Evolutionary conservation across 2,888 invertebrate genomes (phyloP).

Genomic region (Seira ritae): DNA sequence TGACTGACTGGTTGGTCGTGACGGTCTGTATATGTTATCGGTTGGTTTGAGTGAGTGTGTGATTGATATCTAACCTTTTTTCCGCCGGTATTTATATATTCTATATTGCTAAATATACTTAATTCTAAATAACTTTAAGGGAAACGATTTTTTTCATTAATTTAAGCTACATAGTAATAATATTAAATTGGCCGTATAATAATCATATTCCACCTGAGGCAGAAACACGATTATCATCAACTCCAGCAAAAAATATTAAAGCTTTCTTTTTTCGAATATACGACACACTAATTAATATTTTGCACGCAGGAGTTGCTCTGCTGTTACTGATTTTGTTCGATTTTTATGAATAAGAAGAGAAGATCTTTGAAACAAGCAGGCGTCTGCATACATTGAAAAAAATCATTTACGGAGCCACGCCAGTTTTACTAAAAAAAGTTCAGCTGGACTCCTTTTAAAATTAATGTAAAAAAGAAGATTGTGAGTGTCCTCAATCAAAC

Average conservation of each 20-base stretch:
- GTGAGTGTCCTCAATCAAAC: conserved; percentile 2
- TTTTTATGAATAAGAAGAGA: conserved; percentile 22
- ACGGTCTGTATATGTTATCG: conserved; percentile 62
- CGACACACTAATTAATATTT: conserved; percentile 29
- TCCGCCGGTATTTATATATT: conserved; percentile 56
- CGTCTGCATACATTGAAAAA: background rate
- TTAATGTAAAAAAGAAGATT: background rate
- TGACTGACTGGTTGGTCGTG: conserved; percentile 50
- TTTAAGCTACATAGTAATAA: conserved; percentile 27
- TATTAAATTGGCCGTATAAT: background rate
- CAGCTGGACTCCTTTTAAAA: conserved; percentile 40
- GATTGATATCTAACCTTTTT: conserved; percentile 60
- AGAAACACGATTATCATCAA: background rate
- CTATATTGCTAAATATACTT: conserved; percentile 40
- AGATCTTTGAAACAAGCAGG: conserved; percentile 8
- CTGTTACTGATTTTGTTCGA: background rate
- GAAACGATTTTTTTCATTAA: conserved; percentile 38
- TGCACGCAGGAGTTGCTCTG: background rate
- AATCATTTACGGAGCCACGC: conserved; percentile 14
- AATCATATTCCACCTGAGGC: conserved; percentile 11
- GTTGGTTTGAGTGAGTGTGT: conserved; percentile 59
- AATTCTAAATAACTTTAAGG: conserved; percentile 28
- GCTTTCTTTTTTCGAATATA: conserved; percentile 36
- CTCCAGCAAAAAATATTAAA: conserved; percentile 16
- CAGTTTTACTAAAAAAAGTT: conserved; percentile 36